Evolutionary conservation across 2,888 invertebrate genomes (phyloP).

Genomic region (Drosophila demipolita): DNA sequence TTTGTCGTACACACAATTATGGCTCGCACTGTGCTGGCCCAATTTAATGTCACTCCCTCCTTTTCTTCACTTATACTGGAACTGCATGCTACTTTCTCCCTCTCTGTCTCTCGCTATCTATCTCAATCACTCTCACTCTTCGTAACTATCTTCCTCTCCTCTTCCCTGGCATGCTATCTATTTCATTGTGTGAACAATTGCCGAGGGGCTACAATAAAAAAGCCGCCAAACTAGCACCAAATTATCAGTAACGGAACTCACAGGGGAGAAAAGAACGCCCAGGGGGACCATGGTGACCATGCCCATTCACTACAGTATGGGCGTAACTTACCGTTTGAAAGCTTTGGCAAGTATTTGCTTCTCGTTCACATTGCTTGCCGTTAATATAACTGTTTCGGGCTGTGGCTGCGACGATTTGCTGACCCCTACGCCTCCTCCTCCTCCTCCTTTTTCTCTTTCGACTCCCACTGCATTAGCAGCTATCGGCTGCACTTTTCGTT

Average conservation of each 20-base stretch:
- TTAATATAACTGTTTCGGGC: slow-evolving; percentile 86
- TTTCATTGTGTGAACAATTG: slow-evolving; percentile 43
- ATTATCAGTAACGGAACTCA: slow-evolving; percentile 57
- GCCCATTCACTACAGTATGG: background rate
- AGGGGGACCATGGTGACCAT: background rate
- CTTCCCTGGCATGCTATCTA: slow-evolving; percentile 15
- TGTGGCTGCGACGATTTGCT: slow-evolving; percentile 67
- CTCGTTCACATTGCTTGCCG: slow-evolving; percentile 85
- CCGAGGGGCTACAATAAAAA: slow-evolving; percentile 64
- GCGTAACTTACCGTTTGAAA: slow-evolving; percentile 85
- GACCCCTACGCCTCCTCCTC: slow-evolving; percentile 12
- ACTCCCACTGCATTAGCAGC: slow-evolving; percentile 49
- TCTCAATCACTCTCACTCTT: background rate
- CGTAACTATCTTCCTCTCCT: background rate
- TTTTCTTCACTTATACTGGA: background rate
- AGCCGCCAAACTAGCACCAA: slow-evolving; percentile 76
- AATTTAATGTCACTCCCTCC: slow-evolving; percentile 6
- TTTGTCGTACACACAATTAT: slow-evolving; percentile 73
- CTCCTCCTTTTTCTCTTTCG: slow-evolving; percentile 16
- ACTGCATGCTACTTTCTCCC: background rate
- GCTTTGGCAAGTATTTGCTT: slow-evolving; percentile 85
- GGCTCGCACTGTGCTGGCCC: slow-evolving; percentile 42
- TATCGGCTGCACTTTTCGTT: slow-evolving; percentile 57
- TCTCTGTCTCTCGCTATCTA: background rate
- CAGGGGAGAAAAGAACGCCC: slow-evolving; percentile 14